Conservation (phyloP, 2,888 invertebrate species). For the Eupelmus urozonus region DNA sequence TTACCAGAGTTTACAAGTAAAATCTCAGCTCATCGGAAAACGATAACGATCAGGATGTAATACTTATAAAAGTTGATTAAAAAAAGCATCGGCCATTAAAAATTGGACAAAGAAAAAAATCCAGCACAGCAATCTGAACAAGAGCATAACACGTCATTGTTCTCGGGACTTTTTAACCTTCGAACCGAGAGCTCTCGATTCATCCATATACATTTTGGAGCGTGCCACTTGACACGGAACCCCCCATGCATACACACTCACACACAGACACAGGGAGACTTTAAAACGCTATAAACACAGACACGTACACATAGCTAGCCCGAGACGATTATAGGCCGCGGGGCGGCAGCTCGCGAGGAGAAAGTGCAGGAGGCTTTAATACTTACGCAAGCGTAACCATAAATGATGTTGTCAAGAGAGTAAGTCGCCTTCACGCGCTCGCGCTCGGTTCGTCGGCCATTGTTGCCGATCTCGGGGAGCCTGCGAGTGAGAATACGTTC, state of each 20-base stretch:
- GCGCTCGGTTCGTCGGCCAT: conserved; percentile 51
- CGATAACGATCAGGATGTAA: too few species aligned
- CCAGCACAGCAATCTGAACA: too few species aligned
- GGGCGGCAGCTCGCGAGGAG: conserved; percentile 67
- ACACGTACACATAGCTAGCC: background rate
- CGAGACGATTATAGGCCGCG: conserved; percentile 8
- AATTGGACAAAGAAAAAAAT: background rate
- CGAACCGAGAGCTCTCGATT: too few species aligned
- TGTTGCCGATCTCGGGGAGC: conserved; percentile 40
- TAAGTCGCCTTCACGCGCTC: conserved; percentile 50
- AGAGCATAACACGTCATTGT: too few species aligned
- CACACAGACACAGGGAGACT: background rate
- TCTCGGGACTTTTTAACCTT: too few species aligned
- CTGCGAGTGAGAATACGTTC: conserved; percentile 14
- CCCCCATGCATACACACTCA: background rate
- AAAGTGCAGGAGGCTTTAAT: conserved; percentile 72
- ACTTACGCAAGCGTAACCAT: conserved; percentile 74
- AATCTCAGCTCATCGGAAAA: too few species aligned
- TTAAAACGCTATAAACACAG: background rate
- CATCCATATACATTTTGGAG: background rate
- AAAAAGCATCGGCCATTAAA: too few species aligned
- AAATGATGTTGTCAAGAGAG: conserved; percentile 74
- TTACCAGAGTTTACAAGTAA: too few species aligned
- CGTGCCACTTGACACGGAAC: conserved; percentile 20
- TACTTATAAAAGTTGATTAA: too few species aligned